Percentiles rank a stretch among this genome's conserved stretches.
These are phyloP conservation scores for Pluvianellus socialis DNA, from an alignment of 2,113 vertebrate genomes.

Conservation along the genomic window DNA sequence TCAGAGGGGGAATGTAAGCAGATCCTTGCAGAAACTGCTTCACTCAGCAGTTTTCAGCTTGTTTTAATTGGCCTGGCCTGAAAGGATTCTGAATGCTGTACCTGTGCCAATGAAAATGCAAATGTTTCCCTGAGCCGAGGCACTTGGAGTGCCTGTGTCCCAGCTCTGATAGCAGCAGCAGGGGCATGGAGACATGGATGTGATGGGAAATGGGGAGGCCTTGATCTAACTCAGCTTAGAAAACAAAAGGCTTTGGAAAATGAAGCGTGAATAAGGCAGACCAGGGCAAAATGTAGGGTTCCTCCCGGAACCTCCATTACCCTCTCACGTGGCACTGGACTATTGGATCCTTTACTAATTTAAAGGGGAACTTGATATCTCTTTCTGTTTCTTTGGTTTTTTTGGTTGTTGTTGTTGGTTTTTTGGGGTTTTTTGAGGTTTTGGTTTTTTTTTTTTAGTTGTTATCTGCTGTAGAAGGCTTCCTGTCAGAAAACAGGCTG, in stretches of 20 bases:
- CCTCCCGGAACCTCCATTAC: neutral
- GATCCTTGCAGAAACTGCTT: constrained; percentile 71
- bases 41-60: constrained; percentile 75
- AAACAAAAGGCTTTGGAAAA: constrained; percentile 25
- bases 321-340: neutral
- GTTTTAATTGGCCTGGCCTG: constrained; percentile 80
- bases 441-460: neutral
- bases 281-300: neutral
- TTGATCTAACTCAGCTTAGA: neutral
- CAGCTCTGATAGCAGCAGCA: constrained; percentile 38
- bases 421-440: no score
- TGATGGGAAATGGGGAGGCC: neutral
- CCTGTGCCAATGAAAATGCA: constrained; percentile 77
- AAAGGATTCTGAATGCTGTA: constrained; percentile 77
- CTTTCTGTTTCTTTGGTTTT: no score
- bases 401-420: neutral
- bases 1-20: constrained; percentile 72
- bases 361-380: neutral
- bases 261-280: neutral
- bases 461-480: neutral
- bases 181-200: neutral
- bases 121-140: constrained; percentile 53
- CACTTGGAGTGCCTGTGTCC: neutral
- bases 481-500: neutral
- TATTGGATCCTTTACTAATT: neutral